Base-by-base conservation (phyloP, 2,888 invertebrate species). In the Sphaerophoria taeniata region DNA sequence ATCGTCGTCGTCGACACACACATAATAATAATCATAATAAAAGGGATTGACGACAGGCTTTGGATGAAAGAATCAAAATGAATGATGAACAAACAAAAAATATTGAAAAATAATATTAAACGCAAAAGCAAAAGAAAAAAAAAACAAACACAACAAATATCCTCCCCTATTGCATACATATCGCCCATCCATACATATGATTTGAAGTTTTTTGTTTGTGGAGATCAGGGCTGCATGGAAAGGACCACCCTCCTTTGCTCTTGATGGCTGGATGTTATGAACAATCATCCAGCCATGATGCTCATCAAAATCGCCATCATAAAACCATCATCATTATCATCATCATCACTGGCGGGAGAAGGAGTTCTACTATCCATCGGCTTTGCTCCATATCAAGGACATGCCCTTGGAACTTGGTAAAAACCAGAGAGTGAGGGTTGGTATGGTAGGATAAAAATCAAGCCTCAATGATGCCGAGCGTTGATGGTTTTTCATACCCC, bases 61-160 rank as follows among this genome's bases (percentile, higher is more conserved):
- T 58, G 36, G 16, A 39, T 36, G 36, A 58, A 58, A 16, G 39
- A 39, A 11, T 39, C 36, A 58, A 39, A 6, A 5, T 36, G 5
- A 0, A 9, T 2, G 9, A 11, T 1, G 3, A 65, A 45, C n/a
- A n/a, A 67, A 47, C 24, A 45, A 34, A 33, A 60, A 75, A 75
- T 75, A 84, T 79, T 84, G 84, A 84, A 84, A 84, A 84, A 84
- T 80, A 84, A 84, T 84, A 84, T 76, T 80, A 84, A 84, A 84
- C 71, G 49, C 56, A 31, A 47, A 77, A 39, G 34, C 16, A 39
- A 58, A 6, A 39, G 9, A 53, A 49, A 70, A 55, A 49, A 39
- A 71, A 16, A 36, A 58, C 36, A 71, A 11, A 51, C 45, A 24
- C n/a, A 24, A 45, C 51, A 34, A 49, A 33, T 39, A 65, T 12